Conservation (phyloP, 2,888 invertebrate species). For the Lasioglossum morio region DNA sequence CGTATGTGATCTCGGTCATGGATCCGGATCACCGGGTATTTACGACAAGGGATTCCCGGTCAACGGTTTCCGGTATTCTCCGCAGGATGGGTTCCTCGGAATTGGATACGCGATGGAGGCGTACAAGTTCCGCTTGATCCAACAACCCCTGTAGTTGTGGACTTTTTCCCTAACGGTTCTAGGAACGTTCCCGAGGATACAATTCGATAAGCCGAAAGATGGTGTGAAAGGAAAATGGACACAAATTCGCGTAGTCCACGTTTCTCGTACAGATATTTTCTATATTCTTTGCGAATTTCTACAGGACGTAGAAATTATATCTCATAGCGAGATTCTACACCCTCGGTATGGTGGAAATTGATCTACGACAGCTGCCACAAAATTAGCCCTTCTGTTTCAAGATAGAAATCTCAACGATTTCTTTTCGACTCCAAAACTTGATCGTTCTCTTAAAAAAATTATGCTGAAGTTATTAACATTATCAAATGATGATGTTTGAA, state of each 20-base stretch:
- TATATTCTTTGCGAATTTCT: background rate
- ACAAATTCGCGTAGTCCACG: slow-evolving; percentile 5
- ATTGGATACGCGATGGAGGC: slow-evolving; percentile 53
- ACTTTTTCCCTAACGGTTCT: slow-evolving; percentile 36
- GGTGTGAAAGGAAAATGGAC: slow-evolving; percentile 26
- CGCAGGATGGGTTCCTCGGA: slow-evolving; percentile 42
- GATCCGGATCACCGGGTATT: slow-evolving; percentile 64
- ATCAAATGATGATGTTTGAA: no score
- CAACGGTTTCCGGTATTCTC: slow-evolving; percentile 55
- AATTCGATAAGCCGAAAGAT: slow-evolving; percentile 31
- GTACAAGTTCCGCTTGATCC: slow-evolving; percentile 29
- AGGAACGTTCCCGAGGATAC: slow-evolving; percentile 36
- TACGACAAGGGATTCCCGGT: slow-evolving; percentile 54
- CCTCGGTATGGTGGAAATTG: no score
- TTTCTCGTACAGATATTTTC: background rate
- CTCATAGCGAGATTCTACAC: no score
- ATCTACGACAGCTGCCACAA: no score
- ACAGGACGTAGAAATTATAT: background rate
- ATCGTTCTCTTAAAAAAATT: no score
- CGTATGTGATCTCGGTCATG: slow-evolving; percentile 36
- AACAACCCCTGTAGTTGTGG: slow-evolving; percentile 1
- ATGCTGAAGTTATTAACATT: no score
- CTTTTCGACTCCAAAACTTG: no score
- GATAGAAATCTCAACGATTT: no score
- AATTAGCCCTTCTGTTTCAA: no score